Evolutionary conservation across 2,888 invertebrate genomes (phyloP), one percentile per base, ranked within the genome.

Genomic region (Pheosia gnoma): DNA sequence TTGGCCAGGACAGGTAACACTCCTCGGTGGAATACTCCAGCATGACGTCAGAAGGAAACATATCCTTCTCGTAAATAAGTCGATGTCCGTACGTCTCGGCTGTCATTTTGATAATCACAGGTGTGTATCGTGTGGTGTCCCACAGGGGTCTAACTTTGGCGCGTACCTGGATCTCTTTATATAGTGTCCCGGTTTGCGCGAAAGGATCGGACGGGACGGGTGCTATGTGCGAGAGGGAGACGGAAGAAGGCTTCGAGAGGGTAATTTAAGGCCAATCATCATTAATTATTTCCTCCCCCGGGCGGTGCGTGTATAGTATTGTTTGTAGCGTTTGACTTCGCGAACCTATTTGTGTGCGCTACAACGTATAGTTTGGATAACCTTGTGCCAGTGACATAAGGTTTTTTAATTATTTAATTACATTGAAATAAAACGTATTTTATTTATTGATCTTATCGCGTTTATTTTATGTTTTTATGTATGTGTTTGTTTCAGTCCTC

Each of bases 211-310:
- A 60, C 65, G 71, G 74, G 70, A 68, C 70, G 68, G 76, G 75
- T 63, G 61, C 62, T 60, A 61, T 65, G 77, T 47, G 85, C 70
- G 79, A 58, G 84, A 89, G 71, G 61, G 86, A 76, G 92, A 91
- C 67, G 70, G 79, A 38, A 58, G 66, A 63, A 72, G 80, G 82
- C 78, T 81, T 79, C 80, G 87, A 86, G 90, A 87, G 90, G 90
- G 91, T 91, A 92, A 93, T 93, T 93, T 91, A 83, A 87, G 91
- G 88, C 87, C 93, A 93, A 93, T 93, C 93, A 93, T 92, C 92
- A 93, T 93, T 93, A 92, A 92, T 91, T 93, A 91, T 89, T 89
- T 84, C 80, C 82, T 89, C 88, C 91, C 88, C 74, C 80, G 81
- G 82, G 86, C 82, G 74, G 79, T 86, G 86, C 86, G 87, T 88